Evolutionary conservation across 2,113 vertebrate species (phyloP).

Genomic region (Grammomys dolichurus): DNA sequence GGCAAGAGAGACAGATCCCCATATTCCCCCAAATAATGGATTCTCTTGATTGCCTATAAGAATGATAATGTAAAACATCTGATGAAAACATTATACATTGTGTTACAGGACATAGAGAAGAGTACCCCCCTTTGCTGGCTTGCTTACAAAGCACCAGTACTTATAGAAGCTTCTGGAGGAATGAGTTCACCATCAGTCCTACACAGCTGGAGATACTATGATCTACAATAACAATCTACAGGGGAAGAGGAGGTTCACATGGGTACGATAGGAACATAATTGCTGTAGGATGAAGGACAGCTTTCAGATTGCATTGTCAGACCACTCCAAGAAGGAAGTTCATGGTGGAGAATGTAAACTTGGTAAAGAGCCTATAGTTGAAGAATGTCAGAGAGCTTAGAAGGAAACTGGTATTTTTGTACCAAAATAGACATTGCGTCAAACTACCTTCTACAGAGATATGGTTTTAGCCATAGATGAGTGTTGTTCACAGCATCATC

Average conservation of each 20-base stretch:
- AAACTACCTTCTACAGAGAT: neutral
- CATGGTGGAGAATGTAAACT: neutral
- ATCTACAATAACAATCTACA: neutral
- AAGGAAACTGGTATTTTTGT: neutral
- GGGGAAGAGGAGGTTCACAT: neutral
- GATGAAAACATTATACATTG: neutral
- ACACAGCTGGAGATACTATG: no score
- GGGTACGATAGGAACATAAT: neutral
- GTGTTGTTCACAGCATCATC: neutral
- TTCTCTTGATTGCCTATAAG: neutral
- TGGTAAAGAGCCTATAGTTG: neutral
- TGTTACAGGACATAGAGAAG: neutral
- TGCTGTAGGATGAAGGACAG: neutral
- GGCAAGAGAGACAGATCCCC: neutral
- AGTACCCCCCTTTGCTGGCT: neutral
- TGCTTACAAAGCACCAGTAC: neutral
- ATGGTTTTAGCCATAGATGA: neutral
- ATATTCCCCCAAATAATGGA: neutral
- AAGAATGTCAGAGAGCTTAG: no score
- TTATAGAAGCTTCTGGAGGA: neutral
- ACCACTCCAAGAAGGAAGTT: neutral
- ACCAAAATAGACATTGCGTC: neutral
- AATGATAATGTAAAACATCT: neutral
- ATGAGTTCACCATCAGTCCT: neutral
- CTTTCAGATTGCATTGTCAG: neutral